These are phyloP conservation scores for Drosophila lacteicornis DNA, from an alignment of 1,140 invertebrate species.

Conservation along the genomic window DNA sequence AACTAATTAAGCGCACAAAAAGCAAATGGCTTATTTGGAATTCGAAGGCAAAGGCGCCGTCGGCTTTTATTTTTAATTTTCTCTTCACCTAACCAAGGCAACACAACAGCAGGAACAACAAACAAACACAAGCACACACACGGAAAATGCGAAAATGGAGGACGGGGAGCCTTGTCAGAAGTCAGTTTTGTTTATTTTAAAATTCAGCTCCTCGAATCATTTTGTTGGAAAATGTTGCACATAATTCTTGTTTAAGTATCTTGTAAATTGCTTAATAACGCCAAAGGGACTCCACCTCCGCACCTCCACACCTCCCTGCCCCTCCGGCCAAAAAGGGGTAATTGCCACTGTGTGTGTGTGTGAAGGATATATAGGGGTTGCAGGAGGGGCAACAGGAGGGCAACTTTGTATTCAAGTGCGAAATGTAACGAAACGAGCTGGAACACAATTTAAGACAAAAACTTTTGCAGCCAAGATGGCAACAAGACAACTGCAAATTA, in stretches of 20 bases:
- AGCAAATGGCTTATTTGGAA: slow-evolving; percentile 1
- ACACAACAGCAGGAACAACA: background rate
- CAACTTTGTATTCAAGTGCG: slow-evolving; percentile 80
- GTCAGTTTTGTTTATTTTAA: slow-evolving; percentile 82
- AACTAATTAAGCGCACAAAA: slow-evolving; percentile 5
- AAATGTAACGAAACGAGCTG: slow-evolving; percentile 65
- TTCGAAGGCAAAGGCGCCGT: background rate
- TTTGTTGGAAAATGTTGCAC: slow-evolving; percentile 83
- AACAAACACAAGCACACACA: slow-evolving; percentile 4
- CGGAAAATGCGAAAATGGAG: slow-evolving; percentile 1
- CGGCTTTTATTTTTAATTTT: slow-evolving; percentile 71
- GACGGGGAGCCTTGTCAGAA: slow-evolving; percentile 55
- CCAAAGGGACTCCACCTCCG: slow-evolving; percentile 66
- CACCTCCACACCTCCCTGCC: slow-evolving; percentile 15
- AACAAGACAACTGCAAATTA: slow-evolving; percentile 67
- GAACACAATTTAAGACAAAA: slow-evolving; percentile 72
- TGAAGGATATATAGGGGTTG: background rate
- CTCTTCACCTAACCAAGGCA: slow-evolving; percentile 16
- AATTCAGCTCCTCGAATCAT: slow-evolving; percentile 81
- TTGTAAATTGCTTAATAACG: slow-evolving; percentile 84
- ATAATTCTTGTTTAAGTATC: slow-evolving; percentile 84
- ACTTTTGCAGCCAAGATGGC: slow-evolving; percentile 48
- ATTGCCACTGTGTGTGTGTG: slow-evolving; percentile 47
- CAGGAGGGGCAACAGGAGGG: slow-evolving; percentile 21
- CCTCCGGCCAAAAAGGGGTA: slow-evolving; percentile 20